Evolutionary conservation across 2,113 vertebrate species (phyloP).

Genomic region (Calonectris borealis): DNA sequence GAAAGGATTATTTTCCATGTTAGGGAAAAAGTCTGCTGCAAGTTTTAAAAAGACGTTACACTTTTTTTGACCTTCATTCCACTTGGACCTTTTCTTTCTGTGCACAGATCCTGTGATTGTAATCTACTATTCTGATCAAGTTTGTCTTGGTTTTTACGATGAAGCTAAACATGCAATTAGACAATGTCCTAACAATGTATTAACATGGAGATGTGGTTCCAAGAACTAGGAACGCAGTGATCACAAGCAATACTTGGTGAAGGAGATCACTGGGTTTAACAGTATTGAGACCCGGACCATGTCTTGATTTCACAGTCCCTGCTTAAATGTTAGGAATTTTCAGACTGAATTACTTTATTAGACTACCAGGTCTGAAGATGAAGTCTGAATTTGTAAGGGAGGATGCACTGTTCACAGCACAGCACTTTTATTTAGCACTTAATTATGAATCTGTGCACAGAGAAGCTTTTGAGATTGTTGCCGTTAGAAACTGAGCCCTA

Average conservation of each 20-base stretch:
- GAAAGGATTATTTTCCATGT: neutral
- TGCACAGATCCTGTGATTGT: neutral
- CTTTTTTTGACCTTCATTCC: neutral
- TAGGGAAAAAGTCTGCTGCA: neutral
- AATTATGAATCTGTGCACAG: conserved; percentile 62
- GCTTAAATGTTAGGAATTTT: conserved; percentile 45
- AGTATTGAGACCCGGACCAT: conserved; percentile 54
- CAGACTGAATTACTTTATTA: conserved; percentile 44
- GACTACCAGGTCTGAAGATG: conserved; percentile 38
- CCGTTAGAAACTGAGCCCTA: conserved; percentile 80
- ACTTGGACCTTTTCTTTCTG: neutral
- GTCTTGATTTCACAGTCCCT: conserved; percentile 51
- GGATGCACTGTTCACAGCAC: neutral
- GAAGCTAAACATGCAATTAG: neutral
- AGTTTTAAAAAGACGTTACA: neutral
- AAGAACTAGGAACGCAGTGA: conserved; percentile 62
- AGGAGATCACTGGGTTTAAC: neutral
- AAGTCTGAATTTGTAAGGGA: conserved; percentile 63
- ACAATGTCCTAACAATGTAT: neutral
- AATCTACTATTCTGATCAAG: neutral
- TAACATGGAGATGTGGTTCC: conserved; percentile 50
- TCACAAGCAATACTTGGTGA: conserved; percentile 45
- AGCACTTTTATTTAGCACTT: conserved; percentile 59
- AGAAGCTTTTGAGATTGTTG: conserved; percentile 76
- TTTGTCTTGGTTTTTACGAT: neutral